phyloP scores from a whole-genome alignment of 2,797 vertebrate genomes.

The Cyclopterus lumpus region DNA sequence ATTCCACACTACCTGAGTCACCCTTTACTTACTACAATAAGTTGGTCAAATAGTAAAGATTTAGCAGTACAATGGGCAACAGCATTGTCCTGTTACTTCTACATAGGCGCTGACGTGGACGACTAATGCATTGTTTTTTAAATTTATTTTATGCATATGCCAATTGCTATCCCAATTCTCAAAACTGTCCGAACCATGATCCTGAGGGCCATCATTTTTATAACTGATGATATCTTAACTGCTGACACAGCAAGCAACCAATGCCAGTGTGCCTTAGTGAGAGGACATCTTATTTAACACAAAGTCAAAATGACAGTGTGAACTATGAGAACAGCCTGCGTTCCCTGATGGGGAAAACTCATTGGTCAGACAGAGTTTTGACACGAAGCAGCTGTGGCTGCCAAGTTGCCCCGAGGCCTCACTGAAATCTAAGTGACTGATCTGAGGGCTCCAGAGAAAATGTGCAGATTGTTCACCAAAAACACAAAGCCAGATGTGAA shows the following conservation, averaged over 20 bases:
- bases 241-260: slow-evolving; percentile 44
- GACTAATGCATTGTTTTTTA: not conserved
- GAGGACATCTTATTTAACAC: slow-evolving; percentile 29
- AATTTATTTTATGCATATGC: not conserved
- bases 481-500: slow-evolving; percentile 66
- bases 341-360: slow-evolving; percentile 18
- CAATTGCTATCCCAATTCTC: not conserved
- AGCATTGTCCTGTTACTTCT: not conserved
- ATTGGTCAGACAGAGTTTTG: not conserved
- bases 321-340: not conserved
- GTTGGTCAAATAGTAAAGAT: not conserved
- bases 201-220: slow-evolving; percentile 20
- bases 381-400: slow-evolving; percentile 56
- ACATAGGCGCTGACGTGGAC: not conserved
- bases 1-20: not conserved
- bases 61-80: no score
- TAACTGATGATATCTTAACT: slow-evolving; percentile 46
- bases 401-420: slow-evolving; percentile 27
- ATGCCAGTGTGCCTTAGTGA: slow-evolving; percentile 71
- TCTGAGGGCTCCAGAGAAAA: slow-evolving; percentile 39
- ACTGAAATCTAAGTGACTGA: slow-evolving; percentile 39
- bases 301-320: not conserved
- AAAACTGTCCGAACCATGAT: not conserved
- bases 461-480: slow-evolving; percentile 36
- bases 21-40: not conserved